Percentiles rank a stretch among this genome's conserved stretches.
phyloP scores from a whole-genome alignment of 2,888 invertebrate genomes.

The Acanthosepion lycidas region DNA sequence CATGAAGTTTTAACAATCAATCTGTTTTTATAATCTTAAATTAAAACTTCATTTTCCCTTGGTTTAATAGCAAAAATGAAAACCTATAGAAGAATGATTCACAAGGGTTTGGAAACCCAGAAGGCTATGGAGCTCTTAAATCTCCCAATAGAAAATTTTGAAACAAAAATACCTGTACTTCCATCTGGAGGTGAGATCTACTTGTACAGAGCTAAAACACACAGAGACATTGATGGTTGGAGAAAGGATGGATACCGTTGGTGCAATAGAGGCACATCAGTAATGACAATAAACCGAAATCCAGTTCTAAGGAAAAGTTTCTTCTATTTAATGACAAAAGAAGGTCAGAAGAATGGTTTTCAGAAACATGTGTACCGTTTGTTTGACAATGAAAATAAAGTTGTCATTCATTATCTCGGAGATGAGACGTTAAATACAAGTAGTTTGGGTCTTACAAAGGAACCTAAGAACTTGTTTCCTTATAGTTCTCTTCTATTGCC shows the following conservation, averaged over 20 bases:
- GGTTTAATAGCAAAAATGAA: constrained; percentile 24
- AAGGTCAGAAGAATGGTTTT: constrained; percentile 35
- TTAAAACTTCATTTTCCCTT: too few species aligned
- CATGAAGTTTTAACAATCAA: too few species aligned
- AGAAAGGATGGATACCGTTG: constrained; percentile 40
- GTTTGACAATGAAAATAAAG: constrained; percentile 33
- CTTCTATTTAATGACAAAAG: constrained; percentile 42
- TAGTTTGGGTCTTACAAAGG: neutral
- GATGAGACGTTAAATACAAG: neutral
- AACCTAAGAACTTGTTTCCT: neutral
- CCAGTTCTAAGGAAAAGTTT: constrained; percentile 43
- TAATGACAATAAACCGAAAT: neutral
- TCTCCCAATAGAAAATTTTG: constrained; percentile 37
- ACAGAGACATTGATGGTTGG: neutral
- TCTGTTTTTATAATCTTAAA: too few species aligned
- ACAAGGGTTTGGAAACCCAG: constrained; percentile 15
- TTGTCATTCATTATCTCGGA: constrained; percentile 40
- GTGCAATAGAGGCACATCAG: constrained; percentile 14
- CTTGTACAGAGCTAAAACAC: neutral
- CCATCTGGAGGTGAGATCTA: constrained; percentile 42
- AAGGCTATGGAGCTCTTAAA: constrained; percentile 36
- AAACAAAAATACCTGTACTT: constrained; percentile 14
- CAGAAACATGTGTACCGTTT: constrained; percentile 41
- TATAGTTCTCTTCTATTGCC: neutral
- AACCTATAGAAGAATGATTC: neutral